Conservation (phyloP, 2,113 vertebrate genomes). For the Gavia stellata region DNA sequence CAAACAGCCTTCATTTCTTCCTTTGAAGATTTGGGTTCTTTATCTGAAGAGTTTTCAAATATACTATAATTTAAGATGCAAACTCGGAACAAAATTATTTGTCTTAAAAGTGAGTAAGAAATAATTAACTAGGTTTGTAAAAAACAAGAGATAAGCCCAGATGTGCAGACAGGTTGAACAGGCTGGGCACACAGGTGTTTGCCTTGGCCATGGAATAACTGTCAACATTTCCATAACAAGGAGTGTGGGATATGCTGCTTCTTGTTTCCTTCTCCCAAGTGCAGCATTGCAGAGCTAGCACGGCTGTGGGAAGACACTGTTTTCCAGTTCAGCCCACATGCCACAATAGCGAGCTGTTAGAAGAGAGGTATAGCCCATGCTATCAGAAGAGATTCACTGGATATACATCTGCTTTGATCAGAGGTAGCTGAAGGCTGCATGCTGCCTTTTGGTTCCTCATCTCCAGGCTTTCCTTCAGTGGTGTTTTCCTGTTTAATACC, state of each 20-base stretch:
- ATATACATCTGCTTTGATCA: background rate
- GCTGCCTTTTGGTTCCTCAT: background rate
- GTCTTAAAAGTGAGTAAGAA: background rate
- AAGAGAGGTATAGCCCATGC: background rate
- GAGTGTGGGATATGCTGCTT: background rate
- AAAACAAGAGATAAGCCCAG: background rate
- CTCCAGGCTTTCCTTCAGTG: background rate
- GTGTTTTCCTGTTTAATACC: background rate
- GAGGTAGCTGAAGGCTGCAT: background rate
- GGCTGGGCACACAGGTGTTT: constrained; percentile 22
- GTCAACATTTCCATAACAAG: background rate
- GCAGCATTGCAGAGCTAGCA: background rate
- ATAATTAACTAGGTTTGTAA: background rate
- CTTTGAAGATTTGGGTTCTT: background rate
- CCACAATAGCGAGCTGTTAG: background rate
- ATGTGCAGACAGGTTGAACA: constrained; percentile 12
- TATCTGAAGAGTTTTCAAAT: background rate
- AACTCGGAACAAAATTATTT: background rate
- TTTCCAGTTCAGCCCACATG: background rate
- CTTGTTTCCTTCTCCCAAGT: background rate
- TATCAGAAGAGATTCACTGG: background rate
- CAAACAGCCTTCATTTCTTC: background rate
- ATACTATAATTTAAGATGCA: background rate
- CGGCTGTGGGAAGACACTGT: background rate
- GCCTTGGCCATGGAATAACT: constrained; percentile 17